Percentiles rank a stretch among this genome's conserved stretches.
These are phyloP conservation scores for Asarcornis scutulata DNA, from an alignment of 2,113 vertebrate genomes.

Conservation along the genomic window DNA sequence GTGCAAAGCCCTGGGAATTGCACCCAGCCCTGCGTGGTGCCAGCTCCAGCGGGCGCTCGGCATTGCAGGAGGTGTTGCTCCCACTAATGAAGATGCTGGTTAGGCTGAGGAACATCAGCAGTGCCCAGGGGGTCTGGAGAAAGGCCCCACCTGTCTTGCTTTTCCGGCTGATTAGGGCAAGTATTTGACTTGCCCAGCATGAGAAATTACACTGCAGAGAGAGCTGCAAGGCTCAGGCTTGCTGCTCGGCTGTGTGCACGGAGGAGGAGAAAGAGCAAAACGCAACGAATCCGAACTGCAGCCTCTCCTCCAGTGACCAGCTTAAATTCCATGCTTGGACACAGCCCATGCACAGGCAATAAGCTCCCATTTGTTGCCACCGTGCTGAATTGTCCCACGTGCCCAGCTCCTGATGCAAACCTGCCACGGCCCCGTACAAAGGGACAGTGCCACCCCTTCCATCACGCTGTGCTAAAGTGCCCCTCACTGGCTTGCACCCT, in stretches of 20 bases:
- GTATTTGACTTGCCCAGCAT: neutral
- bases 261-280: neutral
- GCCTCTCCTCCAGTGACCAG: neutral
- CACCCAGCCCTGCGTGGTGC: neutral
- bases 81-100: neutral
- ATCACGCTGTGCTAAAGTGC: neutral
- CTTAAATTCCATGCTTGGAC: neutral
- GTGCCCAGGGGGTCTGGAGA: neutral
- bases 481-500: neutral
- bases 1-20: neutral
- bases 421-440: fast-evolving
- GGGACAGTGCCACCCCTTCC: neutral
- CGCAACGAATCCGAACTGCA: fast-evolving
- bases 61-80: neutral
- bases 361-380: neutral
- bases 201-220: neutral
- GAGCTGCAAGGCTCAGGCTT: neutral
- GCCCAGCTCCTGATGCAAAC: neutral
- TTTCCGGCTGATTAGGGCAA: constrained; percentile 1
- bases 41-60: fast-evolving
- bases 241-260: fast-evolving
- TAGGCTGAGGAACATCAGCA: neutral
- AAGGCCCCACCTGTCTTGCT: constrained; percentile 1
- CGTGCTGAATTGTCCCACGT: fast-evolving
- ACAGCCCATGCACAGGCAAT: neutral